Evolutionary conservation across 1,140 invertebrate genomes (phyloP).

Genomic region (Bemisia tabaci): DNA sequence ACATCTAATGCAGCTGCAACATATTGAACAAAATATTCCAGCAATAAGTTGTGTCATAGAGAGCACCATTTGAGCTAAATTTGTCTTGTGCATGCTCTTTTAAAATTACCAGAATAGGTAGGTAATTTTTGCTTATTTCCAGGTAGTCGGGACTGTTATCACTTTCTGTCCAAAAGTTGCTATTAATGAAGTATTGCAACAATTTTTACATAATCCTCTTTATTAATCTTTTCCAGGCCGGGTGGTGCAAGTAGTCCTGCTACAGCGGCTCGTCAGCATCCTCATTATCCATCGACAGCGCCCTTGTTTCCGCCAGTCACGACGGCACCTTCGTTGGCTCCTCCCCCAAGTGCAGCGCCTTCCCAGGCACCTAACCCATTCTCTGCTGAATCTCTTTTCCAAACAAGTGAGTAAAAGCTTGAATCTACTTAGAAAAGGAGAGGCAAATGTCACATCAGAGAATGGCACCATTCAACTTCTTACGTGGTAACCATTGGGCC

Average conservation of each 20-base stretch:
- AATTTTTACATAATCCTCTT: slow-evolving; percentile 25
- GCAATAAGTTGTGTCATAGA: no score
- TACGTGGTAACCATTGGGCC: no score
- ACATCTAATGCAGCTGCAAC: no score
- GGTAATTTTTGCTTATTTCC: slow-evolving; percentile 31
- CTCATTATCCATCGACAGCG: slow-evolving; percentile 18
- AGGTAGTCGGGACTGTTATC: slow-evolving; percentile 38
- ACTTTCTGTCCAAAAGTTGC: slow-evolving; percentile 47
- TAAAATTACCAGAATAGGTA: no score
- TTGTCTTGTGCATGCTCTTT: no score
- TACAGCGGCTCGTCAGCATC: slow-evolving; percentile 24
- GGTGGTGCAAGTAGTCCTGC: slow-evolving; percentile 2
- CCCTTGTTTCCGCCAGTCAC: slow-evolving; percentile 2
- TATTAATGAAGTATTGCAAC: background rate
- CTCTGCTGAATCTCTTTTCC: slow-evolving; percentile 72
- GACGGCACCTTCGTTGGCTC: slow-evolving; percentile 17
- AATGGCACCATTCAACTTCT: no score
- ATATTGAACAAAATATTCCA: no score
- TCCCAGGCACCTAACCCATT: slow-evolving; percentile 60
- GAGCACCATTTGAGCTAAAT: no score
- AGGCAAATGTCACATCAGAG: no score
- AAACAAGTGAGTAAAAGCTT: slow-evolving; percentile 56
- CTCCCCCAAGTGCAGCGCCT: slow-evolving; percentile 39
- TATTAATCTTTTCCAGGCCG: background rate
- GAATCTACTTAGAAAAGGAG: no score